Percentiles rank a stretch among this genome's conserved stretches.
Conservation (phyloP, 2,797 vertebrate genomes). For the Myotis myotis region DNA sequence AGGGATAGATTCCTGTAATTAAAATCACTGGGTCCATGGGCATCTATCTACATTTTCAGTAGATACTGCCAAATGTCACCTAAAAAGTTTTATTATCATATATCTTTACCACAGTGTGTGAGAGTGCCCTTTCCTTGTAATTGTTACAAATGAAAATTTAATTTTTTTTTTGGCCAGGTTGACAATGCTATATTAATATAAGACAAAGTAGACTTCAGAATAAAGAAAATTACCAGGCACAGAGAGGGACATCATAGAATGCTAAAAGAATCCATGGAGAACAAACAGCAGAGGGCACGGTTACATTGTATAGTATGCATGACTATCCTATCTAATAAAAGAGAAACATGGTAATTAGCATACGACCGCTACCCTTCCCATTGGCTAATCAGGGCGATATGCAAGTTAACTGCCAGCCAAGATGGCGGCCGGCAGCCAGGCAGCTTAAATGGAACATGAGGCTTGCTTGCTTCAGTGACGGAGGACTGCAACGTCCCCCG, state of each 20-base stretch:
- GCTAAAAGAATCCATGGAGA: neutral
- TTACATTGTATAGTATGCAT: neutral
- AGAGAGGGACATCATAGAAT: neutral
- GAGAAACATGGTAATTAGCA: no score
- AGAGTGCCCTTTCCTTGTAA: constrained; percentile 11
- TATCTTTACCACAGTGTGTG: neutral
- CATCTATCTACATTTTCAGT: constrained; percentile 30
- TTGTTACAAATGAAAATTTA: neutral
- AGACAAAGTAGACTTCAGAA: neutral
- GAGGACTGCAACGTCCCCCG: no score
- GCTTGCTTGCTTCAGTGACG: no score
- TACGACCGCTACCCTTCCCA: no score
- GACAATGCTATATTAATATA: neutral
- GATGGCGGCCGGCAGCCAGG: no score
- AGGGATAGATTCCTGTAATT: constrained; percentile 67
- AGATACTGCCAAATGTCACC: neutral
- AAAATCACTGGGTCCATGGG: constrained; percentile 61
- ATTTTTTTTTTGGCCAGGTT: neutral
- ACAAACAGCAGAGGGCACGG: neutral
- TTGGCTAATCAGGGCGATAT: no score
- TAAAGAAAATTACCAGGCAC: constrained; percentile 7
- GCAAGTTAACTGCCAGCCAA: no score
- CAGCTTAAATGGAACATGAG: no score
- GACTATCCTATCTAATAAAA: no score
- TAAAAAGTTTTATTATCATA: neutral